Conservation (phyloP, 2,797 vertebrate species). For the Oophaga sylvatica region DNA sequence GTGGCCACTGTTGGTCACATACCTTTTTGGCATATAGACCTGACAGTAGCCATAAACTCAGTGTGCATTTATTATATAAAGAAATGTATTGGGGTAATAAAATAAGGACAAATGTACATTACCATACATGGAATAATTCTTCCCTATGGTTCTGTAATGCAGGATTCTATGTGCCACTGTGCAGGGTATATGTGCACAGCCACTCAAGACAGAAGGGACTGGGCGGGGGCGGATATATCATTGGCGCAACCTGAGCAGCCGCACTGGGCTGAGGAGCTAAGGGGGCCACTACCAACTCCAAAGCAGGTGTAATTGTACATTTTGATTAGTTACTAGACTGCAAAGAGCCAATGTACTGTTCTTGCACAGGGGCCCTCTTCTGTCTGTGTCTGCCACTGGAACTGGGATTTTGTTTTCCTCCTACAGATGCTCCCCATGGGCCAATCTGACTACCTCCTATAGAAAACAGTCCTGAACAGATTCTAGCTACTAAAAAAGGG, state of each 20-base stretch:
- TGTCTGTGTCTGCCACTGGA: too few species aligned
- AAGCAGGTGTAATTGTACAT: too few species aligned
- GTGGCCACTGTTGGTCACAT: too few species aligned
- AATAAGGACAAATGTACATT: neutral
- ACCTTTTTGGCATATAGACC: too few species aligned
- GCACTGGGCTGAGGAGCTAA: too few species aligned
- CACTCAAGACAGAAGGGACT: neutral
- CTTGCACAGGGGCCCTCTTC: too few species aligned
- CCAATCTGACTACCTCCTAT: neutral
- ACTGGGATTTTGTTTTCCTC: neutral
- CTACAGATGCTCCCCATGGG: neutral
- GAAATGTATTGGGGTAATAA: neutral
- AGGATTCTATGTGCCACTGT: neutral
- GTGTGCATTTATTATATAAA: neutral
- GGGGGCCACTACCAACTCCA: too few species aligned
- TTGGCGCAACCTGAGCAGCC: too few species aligned
- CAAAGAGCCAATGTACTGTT: too few species aligned
- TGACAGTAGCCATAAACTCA: too few species aligned
- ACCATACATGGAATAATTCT: neutral
- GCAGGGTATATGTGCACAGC: neutral
- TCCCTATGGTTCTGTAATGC: neutral
- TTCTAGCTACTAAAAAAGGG: neutral
- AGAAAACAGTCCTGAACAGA: neutral
- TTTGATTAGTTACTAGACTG: too few species aligned
- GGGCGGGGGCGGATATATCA: too few species aligned